Percentiles rank a stretch among this genome's conserved stretches.
phyloP scores from a whole-genome alignment of 1,140 invertebrate genomes.

The Anoplolepis gracilipes region DNA sequence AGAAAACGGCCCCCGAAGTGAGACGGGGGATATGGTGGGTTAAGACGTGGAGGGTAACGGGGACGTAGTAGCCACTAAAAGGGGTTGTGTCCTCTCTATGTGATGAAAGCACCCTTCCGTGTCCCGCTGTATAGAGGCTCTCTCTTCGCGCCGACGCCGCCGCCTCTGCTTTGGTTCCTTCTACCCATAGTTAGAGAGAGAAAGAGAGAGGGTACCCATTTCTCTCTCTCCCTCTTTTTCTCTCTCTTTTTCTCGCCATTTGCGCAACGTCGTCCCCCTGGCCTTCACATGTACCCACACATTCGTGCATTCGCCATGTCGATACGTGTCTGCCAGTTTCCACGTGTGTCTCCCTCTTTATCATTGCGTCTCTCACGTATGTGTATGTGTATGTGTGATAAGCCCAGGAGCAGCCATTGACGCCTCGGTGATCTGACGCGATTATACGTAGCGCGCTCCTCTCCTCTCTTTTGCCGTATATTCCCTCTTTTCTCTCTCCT shows the following conservation, averaged over 20 bases:
- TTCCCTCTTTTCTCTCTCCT: conserved; percentile 42
- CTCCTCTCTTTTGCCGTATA: conserved; percentile 23
- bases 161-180: conserved; percentile 79
- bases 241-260: conserved; percentile 42
- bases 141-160: conserved; percentile 63
- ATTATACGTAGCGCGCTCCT: conserved; percentile 75
- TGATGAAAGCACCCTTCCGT: conserved; percentile 82
- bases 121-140: conserved; percentile 68
- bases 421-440: conserved; percentile 83
- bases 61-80: conserved; percentile 80
- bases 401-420: conserved; percentile 77
- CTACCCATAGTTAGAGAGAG: conserved; percentile 70
- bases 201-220: conserved; percentile 26
- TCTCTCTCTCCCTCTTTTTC: conserved; percentile 45
- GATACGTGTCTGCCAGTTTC: conserved; percentile 57
- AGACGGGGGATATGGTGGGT: conserved; percentile 31
- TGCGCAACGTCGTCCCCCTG: conserved; percentile 49
- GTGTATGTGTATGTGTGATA: conserved; percentile 78
- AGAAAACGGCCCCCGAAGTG: conserved; percentile 24
- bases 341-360: conserved; percentile 60
- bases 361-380: conserved; percentile 23
- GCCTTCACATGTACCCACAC: conserved; percentile 50
- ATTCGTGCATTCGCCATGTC: conserved; percentile 46
- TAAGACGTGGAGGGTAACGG: conserved; percentile 46
- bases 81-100: conserved; percentile 79